Percentiles rank a stretch among this genome's conserved stretches.
These are phyloP conservation scores for Gila robusta DNA, from an alignment of 2,797 vertebrate species.

Conservation along the genomic window DNA sequence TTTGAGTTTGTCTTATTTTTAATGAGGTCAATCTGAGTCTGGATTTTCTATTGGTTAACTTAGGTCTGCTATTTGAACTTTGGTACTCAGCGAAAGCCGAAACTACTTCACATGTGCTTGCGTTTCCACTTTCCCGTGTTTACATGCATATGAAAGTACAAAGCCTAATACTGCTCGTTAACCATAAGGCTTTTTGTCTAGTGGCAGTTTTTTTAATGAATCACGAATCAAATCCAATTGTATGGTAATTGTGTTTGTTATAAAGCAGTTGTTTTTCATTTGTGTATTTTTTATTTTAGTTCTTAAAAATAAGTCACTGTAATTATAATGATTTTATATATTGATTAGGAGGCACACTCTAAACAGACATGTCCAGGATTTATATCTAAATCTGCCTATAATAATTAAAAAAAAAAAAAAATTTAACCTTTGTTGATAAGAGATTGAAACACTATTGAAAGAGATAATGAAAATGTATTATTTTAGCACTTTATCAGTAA, in stretches of 20 bases:
- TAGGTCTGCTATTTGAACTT: not conserved
- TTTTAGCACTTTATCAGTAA: conserved; percentile 29
- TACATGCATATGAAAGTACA: not conserved
- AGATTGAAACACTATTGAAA: not conserved
- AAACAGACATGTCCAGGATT: not conserved
- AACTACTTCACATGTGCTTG: not conserved
- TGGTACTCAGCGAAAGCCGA: not conserved
- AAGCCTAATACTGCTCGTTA: not conserved
- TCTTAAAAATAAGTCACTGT: not conserved
- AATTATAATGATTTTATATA: conserved; percentile 7
- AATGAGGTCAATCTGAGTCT: not conserved
- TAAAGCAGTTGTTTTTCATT: not conserved
- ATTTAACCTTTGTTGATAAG: too few relatives aligned
- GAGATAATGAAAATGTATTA: not conserved
- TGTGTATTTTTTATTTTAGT: not conserved
- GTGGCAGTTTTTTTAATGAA: not conserved
- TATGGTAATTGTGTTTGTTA: not conserved
- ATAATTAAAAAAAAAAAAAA: too few relatives aligned
- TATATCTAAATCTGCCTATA: too few relatives aligned
- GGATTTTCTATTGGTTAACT: not conserved
- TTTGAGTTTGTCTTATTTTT: conserved; percentile 2
- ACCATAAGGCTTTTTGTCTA: not conserved
- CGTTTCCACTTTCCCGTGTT: not conserved
- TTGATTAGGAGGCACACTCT: not conserved
- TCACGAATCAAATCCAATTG: not conserved